These are phyloP conservation scores for Scrobipalpa costella DNA, from an alignment of 2,888 invertebrate species.

Conservation along the genomic window DNA sequence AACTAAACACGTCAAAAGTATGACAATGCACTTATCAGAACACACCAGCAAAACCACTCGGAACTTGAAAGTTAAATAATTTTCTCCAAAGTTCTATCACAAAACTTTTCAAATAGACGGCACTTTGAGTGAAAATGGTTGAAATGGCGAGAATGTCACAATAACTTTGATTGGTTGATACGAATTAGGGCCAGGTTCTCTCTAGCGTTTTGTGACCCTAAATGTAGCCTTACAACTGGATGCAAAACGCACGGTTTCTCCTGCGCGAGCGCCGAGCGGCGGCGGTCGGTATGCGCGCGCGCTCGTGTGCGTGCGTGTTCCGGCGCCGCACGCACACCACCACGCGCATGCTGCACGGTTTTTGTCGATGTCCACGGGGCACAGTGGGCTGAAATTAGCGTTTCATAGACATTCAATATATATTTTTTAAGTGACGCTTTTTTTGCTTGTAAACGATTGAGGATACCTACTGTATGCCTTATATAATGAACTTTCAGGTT, in stretches of 20 bases:
- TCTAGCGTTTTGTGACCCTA: conserved; percentile 77
- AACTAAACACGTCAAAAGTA: conserved; percentile 43
- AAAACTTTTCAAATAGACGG: neutral
- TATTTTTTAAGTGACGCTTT: no score
- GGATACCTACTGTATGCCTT: no score
- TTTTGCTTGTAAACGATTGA: no score
- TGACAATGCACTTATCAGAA: conserved; percentile 20
- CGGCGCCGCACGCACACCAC: conserved; percentile 48
- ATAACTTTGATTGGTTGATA: conserved; percentile 49
- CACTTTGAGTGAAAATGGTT: neutral
- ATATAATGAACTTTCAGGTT: no score
- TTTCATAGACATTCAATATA: no score
- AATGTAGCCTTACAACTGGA: conserved; percentile 73
- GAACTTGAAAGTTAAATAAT: conserved; percentile 17
- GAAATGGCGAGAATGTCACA: conserved; percentile 44
- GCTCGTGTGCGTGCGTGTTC: conserved; percentile 50
- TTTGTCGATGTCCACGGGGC: conserved; percentile 81
- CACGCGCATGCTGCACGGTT: conserved; percentile 70
- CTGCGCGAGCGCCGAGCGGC: conserved; percentile 42
- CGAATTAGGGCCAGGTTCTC: conserved; percentile 50
- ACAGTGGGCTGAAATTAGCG: no score
- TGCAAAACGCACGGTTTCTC: conserved; percentile 72
- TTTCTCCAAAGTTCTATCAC: neutral
- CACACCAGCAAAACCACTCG: conserved; percentile 12
- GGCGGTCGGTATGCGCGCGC: conserved; percentile 68